Percentiles rank a stretch among this genome's conserved stretches.
These are phyloP conservation scores for Platycercus adscitus DNA, from an alignment of 2,113 vertebrate species.

Conservation along the genomic window DNA sequence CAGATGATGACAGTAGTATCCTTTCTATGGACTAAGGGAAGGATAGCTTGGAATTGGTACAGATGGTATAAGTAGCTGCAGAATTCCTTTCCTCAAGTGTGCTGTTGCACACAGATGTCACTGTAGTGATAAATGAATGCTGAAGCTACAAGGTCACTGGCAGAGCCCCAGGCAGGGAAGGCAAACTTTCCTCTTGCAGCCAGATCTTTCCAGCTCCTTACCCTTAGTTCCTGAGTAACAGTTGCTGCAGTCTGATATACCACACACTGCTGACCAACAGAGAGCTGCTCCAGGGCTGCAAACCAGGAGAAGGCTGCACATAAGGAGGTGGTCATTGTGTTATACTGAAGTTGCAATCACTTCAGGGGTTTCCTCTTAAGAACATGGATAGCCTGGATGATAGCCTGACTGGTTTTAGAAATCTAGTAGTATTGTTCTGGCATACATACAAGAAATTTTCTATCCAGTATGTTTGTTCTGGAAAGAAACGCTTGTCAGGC, in stretches of 20 bases:
- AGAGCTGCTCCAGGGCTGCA: not conserved
- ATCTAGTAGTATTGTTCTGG: not conserved
- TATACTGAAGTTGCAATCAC: not conserved
- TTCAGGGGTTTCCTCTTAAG: not conserved
- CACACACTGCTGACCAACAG: not conserved
- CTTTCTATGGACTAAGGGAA: not conserved
- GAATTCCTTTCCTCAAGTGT: not conserved
- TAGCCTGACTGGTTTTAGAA: not conserved
- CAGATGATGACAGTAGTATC: not conserved
- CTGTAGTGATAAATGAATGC: not conserved
- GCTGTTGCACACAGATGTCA: not conserved
- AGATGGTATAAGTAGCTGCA: not conserved
- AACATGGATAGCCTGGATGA: not conserved
- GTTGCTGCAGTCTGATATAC: not conserved
- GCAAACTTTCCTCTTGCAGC: not conserved
- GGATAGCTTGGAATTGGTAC: not conserved
- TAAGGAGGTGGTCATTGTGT: rapidly evolving
- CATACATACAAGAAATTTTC: not conserved
- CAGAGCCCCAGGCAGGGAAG: not conserved
- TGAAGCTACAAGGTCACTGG: not conserved
- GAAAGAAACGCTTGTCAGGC: not conserved
- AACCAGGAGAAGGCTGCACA: not conserved
- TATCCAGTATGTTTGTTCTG: not conserved
- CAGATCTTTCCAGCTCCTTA: not conserved
- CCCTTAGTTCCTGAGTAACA: not conserved